Percentiles rank a stretch among this genome's conserved stretches.
Conservation (phyloP, 2,888 invertebrate genomes). For the Emmelina monodactyla region DNA sequence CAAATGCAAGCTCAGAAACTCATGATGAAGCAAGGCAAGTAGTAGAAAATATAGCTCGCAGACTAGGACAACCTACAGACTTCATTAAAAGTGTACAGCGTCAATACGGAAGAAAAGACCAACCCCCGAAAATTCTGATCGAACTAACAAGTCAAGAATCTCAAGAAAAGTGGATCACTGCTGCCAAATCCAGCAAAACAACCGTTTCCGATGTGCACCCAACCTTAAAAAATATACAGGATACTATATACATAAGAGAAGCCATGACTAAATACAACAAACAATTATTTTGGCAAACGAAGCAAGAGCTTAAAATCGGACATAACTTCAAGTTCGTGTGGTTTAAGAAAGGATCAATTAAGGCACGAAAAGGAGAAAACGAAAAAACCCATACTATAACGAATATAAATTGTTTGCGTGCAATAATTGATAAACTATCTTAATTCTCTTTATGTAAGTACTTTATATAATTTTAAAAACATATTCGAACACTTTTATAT, state of each 20-base stretch:
- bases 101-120: no score
- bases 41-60: constrained; percentile 3
- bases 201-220: not conserved
- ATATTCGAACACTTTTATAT: not conserved
- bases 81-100: not conserved
- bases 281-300: constrained; percentile 9
- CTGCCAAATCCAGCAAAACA: not conserved
- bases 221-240: not conserved
- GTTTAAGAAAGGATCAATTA: constrained; percentile 3
- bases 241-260: constrained; percentile 3
- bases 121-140: not conserved
- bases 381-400: not conserved
- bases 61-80: not conserved
- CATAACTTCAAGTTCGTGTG: constrained; percentile 5
- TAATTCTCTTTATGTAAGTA: no score
- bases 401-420: no score
- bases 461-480: not conserved
- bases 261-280: constrained; percentile 6
- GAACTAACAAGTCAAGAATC: not conserved
- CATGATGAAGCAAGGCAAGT: not conserved
- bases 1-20: constrained; percentile 3
- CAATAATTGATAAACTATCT: no score
- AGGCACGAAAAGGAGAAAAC: constrained; percentile 2
- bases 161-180: not conserved
- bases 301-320: constrained; percentile 20